Conservation (phyloP, 2,797 vertebrate species). For the Oreochromis mossambicus region DNA sequence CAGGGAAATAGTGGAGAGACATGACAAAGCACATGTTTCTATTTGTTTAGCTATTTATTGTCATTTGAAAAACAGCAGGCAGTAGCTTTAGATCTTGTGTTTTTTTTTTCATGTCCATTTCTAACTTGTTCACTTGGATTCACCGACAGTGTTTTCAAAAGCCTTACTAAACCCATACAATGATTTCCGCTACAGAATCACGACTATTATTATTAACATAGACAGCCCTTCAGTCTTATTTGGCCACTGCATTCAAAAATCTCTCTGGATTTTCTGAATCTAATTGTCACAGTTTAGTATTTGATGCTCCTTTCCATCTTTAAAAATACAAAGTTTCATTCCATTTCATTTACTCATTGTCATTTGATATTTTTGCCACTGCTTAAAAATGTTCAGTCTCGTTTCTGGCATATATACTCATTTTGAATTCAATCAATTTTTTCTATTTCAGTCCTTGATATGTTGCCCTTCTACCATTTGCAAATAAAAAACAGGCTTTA, state of each 20-base stretch:
- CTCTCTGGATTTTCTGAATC: background rate
- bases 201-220: too few species aligned
- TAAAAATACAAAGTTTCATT: background rate
- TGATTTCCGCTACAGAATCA: too few species aligned
- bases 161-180: too few species aligned
- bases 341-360: background rate
- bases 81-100: too few species aligned
- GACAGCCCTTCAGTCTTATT: background rate
- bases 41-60: too few species aligned
- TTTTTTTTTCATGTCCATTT: too few species aligned
- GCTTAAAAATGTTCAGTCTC: background rate
- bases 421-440: background rate
- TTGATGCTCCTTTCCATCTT: background rate
- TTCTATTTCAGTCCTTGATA: background rate
- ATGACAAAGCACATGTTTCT: too few species aligned
- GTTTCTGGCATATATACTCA: background rate
- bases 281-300: background rate
- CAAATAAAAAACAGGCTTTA: background rate
- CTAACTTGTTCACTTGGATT: too few species aligned
- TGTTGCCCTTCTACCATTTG: background rate
- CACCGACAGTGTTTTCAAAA: too few species aligned
- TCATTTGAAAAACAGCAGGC: too few species aligned
- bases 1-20: too few species aligned
- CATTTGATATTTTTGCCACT: background rate
- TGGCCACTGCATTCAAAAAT: background rate